Evolutionary conservation across 2,888 invertebrate genomes (phyloP), one percentile per base, ranked within the genome.

Genomic region (Lucinisca nassula): DNA sequence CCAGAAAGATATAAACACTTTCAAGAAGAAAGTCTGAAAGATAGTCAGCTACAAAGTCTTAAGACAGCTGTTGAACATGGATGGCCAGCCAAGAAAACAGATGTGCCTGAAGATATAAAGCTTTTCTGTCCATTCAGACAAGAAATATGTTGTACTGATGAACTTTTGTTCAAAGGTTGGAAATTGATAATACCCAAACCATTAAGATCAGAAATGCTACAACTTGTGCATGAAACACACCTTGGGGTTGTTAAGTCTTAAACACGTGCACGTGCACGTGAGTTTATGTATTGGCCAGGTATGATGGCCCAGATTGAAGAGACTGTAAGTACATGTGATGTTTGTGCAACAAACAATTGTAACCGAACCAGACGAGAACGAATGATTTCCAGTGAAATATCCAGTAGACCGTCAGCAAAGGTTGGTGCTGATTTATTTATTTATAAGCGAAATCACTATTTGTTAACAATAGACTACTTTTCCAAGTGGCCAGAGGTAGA

Each of bases 341-440:
- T 55, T 32, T 89, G 89, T 32, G 67, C 67, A 27, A 35, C 55
- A 70, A 51, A 73, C 74, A 40, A 58, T 32, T 35, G 73, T 4
- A 73, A 84, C n/a, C 55, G 72, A n/a, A 82, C 90, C 17, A 70
- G 70, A 6, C 79, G 77, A 61, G 84, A 90, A 73, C 84, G 85
- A 6, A 55, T 91, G 14, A 78, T 84, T 32, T 49, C 77, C 17
- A 87, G 81, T 75, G 82, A 88, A 14, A 82, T 85, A n/a, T 90
- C 88, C 24, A 78, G 84, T 30, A 76, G 83, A 37, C 87, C 91
- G 17, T 89, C 84, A 74, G 27, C 77, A 17, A 89, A 85, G 51
- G 24, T 91, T 21, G 87, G 84, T n/a, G 85, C 81, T 55, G 89
- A 85, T 73, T 72, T 91, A 45, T 90, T 86, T 77, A 80, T 82